phyloP scores from a whole-genome alignment of 2,888 invertebrate species.

The Drosophila peninsularis region DNA sequence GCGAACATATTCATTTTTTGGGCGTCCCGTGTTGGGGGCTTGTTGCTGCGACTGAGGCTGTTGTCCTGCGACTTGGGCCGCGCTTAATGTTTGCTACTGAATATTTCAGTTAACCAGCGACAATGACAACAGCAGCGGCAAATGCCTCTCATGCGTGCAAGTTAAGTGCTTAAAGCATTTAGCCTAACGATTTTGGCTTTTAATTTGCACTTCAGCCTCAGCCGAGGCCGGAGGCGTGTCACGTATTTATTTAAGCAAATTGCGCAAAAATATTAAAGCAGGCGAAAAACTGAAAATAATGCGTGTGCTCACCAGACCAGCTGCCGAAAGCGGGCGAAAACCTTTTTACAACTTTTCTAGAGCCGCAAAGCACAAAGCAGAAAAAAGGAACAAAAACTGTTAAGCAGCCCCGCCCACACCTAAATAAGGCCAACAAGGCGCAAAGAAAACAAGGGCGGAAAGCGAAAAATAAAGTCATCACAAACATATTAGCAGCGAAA shows the following conservation, averaged over 20 bases:
- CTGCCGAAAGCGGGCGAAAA: conserved; percentile 58
- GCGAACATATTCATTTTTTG: conserved; percentile 63
- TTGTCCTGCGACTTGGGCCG: conserved; percentile 49
- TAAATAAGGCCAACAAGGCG: conserved; percentile 50
- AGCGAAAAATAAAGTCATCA: conserved; percentile 83
- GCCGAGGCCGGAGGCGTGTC: conserved; percentile 31
- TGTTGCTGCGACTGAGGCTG: conserved; percentile 10
- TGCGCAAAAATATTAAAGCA: conserved; percentile 69
- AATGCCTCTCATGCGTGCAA: conserved; percentile 54
- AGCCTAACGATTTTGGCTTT: conserved; percentile 66
- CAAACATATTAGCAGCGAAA: conserved; percentile 81
- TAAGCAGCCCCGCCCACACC: conserved; percentile 44
- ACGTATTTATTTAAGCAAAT: conserved; percentile 73
- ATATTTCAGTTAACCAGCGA: conserved; percentile 55
- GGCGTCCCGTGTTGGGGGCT: conserved; percentile 7
- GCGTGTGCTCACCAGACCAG: conserved; percentile 60
- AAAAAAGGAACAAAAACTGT: conserved; percentile 41
- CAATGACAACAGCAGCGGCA: conserved; percentile 16
- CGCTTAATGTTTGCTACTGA: conserved; percentile 56
- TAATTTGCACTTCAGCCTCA: conserved; percentile 59
- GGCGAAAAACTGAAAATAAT: conserved; percentile 34
- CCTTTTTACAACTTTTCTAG: conserved; percentile 76
- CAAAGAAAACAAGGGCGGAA: conserved; percentile 59
- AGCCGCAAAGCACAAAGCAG: conserved; percentile 17
- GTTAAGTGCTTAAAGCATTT: conserved; percentile 76